Conservation (phyloP, 2,888 invertebrate species). For the Noctua pronuba region DNA sequence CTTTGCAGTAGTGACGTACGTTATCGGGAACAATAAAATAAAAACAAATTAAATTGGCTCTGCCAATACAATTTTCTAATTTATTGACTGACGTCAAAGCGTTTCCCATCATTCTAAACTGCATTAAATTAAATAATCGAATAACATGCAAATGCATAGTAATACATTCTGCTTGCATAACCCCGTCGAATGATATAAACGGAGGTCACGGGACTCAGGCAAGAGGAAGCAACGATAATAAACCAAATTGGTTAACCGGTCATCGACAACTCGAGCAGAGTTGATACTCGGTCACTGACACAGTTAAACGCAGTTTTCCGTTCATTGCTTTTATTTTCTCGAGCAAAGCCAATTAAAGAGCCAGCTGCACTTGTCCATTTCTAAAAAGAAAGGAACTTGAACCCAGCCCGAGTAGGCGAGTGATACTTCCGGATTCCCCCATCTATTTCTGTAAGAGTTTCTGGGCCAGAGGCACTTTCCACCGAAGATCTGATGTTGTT, state of each 20-base stretch:
- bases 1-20: neutral
- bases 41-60: neutral
- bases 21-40: neutral
- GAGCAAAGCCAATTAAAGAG: slow-evolving; percentile 33
- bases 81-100: neutral
- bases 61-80: neutral
- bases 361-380: slow-evolving; percentile 29
- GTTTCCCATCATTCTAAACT: neutral
- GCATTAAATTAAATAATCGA: no score
- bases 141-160: neutral
- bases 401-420: slow-evolving; percentile 12
- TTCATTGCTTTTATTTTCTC: slow-evolving; percentile 43
- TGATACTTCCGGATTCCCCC: slow-evolving; percentile 33
- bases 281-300: slow-evolving; percentile 52
- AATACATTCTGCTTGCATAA: neutral
- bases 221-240: slow-evolving; percentile 4
- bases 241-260: slow-evolving; percentile 26
- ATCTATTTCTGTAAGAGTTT: slow-evolving; percentile 40
- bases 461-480: slow-evolving; percentile 32
- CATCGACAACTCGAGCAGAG: slow-evolving; percentile 26
- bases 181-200: neutral
- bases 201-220: neutral
- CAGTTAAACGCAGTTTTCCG: slow-evolving; percentile 43
- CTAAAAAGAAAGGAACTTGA: slow-evolving; percentile 41
- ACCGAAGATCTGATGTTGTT: slow-evolving; percentile 31